phyloP scores from a whole-genome alignment of 2,888 invertebrate genomes.

The Drosophila niveifrons region DNA sequence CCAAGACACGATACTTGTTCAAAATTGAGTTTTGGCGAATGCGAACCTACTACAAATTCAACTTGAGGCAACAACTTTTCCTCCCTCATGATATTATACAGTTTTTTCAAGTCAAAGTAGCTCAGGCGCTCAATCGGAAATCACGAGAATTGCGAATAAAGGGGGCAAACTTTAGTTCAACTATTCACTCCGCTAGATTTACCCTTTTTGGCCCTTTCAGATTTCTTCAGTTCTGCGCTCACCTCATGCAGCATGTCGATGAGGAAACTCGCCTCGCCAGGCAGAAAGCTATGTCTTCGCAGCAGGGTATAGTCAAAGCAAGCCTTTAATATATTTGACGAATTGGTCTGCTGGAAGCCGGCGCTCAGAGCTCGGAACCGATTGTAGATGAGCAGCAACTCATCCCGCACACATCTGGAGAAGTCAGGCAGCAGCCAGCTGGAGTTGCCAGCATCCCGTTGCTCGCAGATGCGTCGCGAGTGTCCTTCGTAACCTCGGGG shows the following conservation, averaged over 20 bases:
- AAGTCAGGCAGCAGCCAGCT: constrained; percentile 92
- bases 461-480: constrained; percentile 87
- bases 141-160: constrained; percentile 23
- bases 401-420: constrained; percentile 90
- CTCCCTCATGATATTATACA: constrained; percentile 8
- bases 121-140: constrained; percentile 24
- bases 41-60: constrained; percentile 1
- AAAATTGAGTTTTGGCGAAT: constrained; percentile 53
- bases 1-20: constrained; percentile 30
- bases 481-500: constrained; percentile 87
- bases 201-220: too few species aligned
- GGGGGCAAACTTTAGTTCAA: constrained; percentile 6
- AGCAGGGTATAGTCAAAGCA: constrained; percentile 84
- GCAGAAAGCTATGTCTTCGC: constrained; percentile 82
- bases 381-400: constrained; percentile 88
- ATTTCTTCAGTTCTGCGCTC: constrained; percentile 38
- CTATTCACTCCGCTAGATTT: constrained; percentile 1
- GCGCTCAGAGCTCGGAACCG: constrained; percentile 85
- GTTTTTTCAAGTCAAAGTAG: constrained; percentile 19
- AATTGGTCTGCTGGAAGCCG: constrained; percentile 85
- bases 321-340: constrained; percentile 84
- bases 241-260: constrained; percentile 85
- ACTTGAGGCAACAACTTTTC: constrained; percentile 16
- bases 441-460: constrained; percentile 88
- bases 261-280: constrained; percentile 85